Percentiles rank a stretch among this genome's conserved stretches.
Conservation (phyloP, 2,888 invertebrate species). For the Ischnus inquisitorius region DNA sequence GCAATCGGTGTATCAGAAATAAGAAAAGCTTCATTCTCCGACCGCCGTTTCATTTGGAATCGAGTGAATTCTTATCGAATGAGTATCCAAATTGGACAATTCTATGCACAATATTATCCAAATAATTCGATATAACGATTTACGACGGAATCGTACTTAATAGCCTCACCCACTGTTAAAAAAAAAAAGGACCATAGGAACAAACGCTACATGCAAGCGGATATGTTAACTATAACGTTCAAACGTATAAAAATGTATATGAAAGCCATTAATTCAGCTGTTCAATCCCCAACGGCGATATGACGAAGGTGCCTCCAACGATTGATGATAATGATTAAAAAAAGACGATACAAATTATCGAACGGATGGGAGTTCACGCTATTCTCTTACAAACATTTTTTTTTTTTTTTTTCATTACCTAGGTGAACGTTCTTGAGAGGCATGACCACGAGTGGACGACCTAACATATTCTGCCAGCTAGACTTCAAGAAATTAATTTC, state of each 20-base stretch:
- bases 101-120: neutral
- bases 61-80: neutral
- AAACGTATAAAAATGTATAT: constrained; percentile 23
- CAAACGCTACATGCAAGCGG: constrained; percentile 79
- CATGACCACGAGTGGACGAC: constrained; percentile 97
- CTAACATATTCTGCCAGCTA: constrained; percentile 99
- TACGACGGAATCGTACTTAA: neutral
- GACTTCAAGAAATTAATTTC: constrained; percentile 99
- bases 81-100: neutral
- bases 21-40: neutral
- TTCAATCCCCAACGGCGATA: constrained; percentile 10
- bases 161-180: constrained; percentile 62
- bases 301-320: neutral
- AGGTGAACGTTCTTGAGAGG: constrained; percentile 95
- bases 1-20: neutral
- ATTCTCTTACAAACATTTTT: constrained; percentile 57
- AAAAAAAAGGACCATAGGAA: constrained; percentile 65
- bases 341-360: constrained; percentile 57
- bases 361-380: constrained; percentile 61
- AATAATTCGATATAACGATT: neutral
- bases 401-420: constrained; percentile 88
- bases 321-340: constrained; percentile 52
- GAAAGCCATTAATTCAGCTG: constrained; percentile 37
- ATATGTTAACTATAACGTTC: constrained; percentile 71
- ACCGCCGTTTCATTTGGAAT: neutral